Evolutionary conservation across 2,113 vertebrate species (phyloP).

Genomic region (Sander vitreus): DNA sequence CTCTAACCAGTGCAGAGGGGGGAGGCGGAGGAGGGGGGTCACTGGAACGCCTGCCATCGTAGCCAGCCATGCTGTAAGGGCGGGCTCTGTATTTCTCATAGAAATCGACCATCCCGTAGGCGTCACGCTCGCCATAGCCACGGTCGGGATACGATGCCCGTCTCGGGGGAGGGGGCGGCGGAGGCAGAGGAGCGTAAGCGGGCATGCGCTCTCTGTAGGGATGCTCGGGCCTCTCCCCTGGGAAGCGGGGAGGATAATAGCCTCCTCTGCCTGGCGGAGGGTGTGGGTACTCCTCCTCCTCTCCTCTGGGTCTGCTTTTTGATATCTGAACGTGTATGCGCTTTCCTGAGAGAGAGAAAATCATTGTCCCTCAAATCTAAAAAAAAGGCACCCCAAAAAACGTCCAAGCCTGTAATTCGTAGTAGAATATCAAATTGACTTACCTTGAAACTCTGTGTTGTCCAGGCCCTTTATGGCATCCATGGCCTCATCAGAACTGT

Average conservation of each 20-base stretch:
- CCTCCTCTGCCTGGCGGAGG: constrained; percentile 88
- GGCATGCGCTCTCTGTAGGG: constrained; percentile 80
- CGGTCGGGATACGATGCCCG: constrained; percentile 86
- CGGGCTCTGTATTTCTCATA: constrained; percentile 94
- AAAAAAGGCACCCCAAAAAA: neutral
- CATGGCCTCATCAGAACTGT: constrained; percentile 85
- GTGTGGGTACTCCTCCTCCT: constrained; percentile 89
- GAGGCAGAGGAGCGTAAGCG: constrained; percentile 83
- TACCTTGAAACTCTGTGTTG: constrained; percentile 86
- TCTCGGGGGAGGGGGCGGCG: constrained; percentile 85
- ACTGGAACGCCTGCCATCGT: constrained; percentile 78
- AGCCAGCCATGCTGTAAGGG: constrained; percentile 78
- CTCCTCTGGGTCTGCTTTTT: constrained; percentile 91
- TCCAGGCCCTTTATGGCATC: constrained; percentile 86
- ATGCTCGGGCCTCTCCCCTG: constrained; percentile 88
- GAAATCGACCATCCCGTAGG: constrained; percentile 90
- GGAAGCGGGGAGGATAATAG: constrained; percentile 92
- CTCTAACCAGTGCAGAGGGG: constrained; percentile 82
- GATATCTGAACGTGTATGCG: constrained; percentile 97
- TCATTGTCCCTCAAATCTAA: constrained; percentile 54
- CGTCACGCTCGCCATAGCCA: constrained; percentile 86
- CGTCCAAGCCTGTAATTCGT: neutral
- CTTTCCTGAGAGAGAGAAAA: constrained; percentile 89
- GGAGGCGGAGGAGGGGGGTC: constrained; percentile 85
- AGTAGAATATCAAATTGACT: neutral